Conservation (phyloP, 2,797 vertebrate genomes). For the Poecile montanus region DNA sequence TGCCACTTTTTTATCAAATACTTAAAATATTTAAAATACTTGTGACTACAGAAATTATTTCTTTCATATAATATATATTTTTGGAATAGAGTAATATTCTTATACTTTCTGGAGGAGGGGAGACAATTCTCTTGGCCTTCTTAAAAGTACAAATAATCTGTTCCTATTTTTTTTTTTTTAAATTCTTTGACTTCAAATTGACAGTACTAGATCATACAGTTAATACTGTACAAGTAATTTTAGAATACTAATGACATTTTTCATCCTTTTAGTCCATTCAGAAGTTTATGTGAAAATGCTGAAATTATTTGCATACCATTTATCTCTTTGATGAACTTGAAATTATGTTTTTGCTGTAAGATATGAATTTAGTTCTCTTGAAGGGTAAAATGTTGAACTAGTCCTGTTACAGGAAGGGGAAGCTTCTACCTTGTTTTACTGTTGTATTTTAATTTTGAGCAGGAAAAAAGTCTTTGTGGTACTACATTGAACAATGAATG, state of each 20-base stretch:
- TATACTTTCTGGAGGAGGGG: neutral
- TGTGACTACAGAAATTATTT: fast-evolving
- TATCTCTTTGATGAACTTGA: conserved; percentile 38
- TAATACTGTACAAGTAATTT: neutral
- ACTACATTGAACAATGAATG: conserved; percentile 28
- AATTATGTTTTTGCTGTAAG: conserved; percentile 3
- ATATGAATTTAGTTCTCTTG: conserved; percentile 15
- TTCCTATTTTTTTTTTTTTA: no score
- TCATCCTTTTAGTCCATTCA: neutral
- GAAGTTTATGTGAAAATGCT: conserved; percentile 35
- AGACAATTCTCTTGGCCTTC: neutral
- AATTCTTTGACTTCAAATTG: neutral
- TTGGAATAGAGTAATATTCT: neutral
- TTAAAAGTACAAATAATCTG: neutral
- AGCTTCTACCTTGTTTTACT: neutral
- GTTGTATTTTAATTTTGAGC: conserved; percentile 46
- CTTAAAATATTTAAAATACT: neutral
- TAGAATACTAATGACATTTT: neutral
- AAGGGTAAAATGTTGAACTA: conserved; percentile 16
- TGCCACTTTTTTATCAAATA: neutral
- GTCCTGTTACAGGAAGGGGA: neutral
- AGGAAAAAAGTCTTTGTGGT: conserved; percentile 6
- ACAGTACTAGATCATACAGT: neutral
- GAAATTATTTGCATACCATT: conserved; percentile 29
- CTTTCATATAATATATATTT: neutral